These are phyloP conservation scores for Drosophila ercepeae DNA, from an alignment of 1,140 invertebrate species.

Conservation along the genomic window DNA sequence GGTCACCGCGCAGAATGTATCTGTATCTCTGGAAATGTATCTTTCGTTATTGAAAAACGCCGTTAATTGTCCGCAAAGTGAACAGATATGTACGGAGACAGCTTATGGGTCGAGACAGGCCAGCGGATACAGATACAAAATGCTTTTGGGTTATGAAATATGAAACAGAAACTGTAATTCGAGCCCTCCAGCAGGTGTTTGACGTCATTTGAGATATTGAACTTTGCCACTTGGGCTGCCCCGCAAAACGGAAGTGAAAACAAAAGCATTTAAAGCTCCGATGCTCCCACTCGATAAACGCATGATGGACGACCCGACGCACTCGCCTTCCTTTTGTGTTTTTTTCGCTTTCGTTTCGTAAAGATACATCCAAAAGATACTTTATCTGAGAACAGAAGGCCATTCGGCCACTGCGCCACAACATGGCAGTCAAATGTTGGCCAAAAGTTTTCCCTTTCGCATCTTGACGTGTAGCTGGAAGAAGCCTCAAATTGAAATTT, in stretches of 20 bases:
- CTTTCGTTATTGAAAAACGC: constrained; percentile 28
- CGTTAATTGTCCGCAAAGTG: constrained; percentile 40
- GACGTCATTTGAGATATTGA: constrained; percentile 21
- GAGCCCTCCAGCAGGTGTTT: constrained; percentile 26
- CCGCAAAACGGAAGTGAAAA: constrained; percentile 42
- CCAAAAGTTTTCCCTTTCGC: constrained; percentile 44
- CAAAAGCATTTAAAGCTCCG: constrained; percentile 34
- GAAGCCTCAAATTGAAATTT: constrained; percentile 46
- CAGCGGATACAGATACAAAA: constrained; percentile 23
- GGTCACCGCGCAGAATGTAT: constrained; percentile 27
- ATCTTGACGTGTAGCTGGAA: constrained; percentile 47
- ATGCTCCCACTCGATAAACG: constrained; percentile 56
- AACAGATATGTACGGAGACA: constrained; percentile 15
- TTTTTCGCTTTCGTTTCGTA: constrained; percentile 28
- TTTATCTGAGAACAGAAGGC: constrained; percentile 37
- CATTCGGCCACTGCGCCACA: constrained; percentile 8
- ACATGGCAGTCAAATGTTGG: constrained; percentile 43
- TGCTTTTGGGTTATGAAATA: constrained; percentile 34
- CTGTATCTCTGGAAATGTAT: neutral
- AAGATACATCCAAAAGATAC: constrained; percentile 4
- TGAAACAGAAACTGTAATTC: constrained; percentile 20
- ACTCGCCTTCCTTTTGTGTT: constrained; percentile 27
- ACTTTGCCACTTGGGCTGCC: constrained; percentile 25
- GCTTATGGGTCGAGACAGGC: constrained; percentile 31
- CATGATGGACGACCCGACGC: constrained; percentile 65